A percentile compares a stretch with the other conserved stretches of the same genome.
Conservation (phyloP, 2,888 invertebrate genomes). For the Sycophila texana region DNA sequence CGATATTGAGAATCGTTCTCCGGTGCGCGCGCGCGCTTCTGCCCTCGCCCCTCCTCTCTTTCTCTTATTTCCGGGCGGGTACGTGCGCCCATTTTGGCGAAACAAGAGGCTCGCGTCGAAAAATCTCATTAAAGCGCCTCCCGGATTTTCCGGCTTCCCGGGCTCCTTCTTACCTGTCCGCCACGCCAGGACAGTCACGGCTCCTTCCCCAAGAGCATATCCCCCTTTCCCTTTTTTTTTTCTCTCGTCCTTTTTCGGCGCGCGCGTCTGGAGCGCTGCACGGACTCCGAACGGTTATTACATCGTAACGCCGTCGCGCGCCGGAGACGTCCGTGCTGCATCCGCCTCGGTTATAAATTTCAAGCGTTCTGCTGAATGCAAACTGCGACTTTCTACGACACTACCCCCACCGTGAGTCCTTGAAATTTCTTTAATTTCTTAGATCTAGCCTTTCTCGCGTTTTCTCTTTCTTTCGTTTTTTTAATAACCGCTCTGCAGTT, state of each 20-base stretch:
- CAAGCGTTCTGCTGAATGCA: slow-evolving; percentile 38
- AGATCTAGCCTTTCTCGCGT: too few relatives aligned
- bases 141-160: slow-evolving; percentile 15
- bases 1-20: slow-evolving; percentile 39
- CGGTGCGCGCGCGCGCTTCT: too few relatives aligned
- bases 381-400: slow-evolving; percentile 22
- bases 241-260: slow-evolving; percentile 22
- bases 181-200: background rate
- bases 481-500: too few relatives aligned
- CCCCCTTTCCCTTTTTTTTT: slow-evolving; percentile 29
- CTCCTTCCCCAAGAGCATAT: slow-evolving; percentile 18
- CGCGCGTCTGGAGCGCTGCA: slow-evolving; percentile 42
- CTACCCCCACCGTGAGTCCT: background rate
- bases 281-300: slow-evolving; percentile 49
- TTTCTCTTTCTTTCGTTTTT: too few relatives aligned
- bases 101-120: slow-evolving; percentile 34
- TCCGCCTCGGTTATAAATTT: slow-evolving; percentile 30
- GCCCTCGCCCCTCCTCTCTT: slow-evolving; percentile 10
- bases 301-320: slow-evolving; percentile 43
- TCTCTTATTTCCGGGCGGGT: background rate
- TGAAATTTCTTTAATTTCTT: slow-evolving; percentile 6
- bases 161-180: slow-evolving; percentile 18
- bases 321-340: background rate
- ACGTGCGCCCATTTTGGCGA: slow-evolving; percentile 3
- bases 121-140: slow-evolving; percentile 39